Evolutionary conservation across 2,888 invertebrate genomes (phyloP), one percentile per base, ranked within the genome.

Genomic region (Morpho deidamia): DNA sequence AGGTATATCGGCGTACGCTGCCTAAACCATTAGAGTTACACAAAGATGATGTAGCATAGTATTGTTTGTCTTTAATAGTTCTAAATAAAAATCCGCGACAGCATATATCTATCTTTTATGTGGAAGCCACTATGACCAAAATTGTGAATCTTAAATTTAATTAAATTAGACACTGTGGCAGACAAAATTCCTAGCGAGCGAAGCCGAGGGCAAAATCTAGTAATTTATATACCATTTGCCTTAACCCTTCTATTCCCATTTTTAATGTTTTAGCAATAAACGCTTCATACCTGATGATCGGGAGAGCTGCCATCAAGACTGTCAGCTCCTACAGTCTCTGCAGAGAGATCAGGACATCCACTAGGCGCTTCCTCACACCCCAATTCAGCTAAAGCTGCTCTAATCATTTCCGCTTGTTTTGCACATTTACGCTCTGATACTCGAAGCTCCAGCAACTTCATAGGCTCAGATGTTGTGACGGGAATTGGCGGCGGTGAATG

Each of bases 351-450:
- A 9, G 92, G 92, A 75, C 95, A 96, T 48, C 95, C 96, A 7
- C 95, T 94, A 11, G 96, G 96, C 55, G 95, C 92, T 83, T 96
- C 96, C 79, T 96, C 96, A 74, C 96, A 96, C 53, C 96, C 96
- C 33, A 96, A 90, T 79, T 96, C 96, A 56, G 95, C 95, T 56
- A 97, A 83, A n/a, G 96, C 96, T 44, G 93, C 92, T 69, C 94
- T 93, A 63, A 96, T 96, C 77, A 97, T 92, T 72, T 97, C 96
- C 4, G 94, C 93, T 73, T 97, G 94, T 67, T 93, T 93, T 56
- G 94, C 92, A 78, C 95, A 93, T 76, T 96, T 96, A 59, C 95
- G 92, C 76, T 97, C 96, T 61, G 94, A 93, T 68, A 97, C 96
- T 65, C 94, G 92, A 56, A 96, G 82, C 71, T 97, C 95, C 67